Percentiles rank a stretch among this genome's conserved stretches.
phyloP scores from a whole-genome alignment of 2,888 invertebrate genomes.

The Cephus rjabovi region DNA sequence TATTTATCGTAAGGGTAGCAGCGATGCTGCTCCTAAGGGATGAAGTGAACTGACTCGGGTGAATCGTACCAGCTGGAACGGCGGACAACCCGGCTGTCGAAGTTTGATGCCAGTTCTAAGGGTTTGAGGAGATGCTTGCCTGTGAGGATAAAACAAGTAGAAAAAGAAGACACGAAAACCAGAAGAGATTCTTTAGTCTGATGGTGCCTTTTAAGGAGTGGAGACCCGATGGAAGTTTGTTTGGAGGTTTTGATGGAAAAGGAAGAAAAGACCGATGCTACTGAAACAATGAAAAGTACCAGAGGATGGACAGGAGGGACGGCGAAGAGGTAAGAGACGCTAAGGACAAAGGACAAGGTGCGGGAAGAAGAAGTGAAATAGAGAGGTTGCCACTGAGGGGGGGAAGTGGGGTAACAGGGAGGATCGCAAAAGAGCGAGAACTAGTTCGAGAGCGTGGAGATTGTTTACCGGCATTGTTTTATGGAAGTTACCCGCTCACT shows the following conservation, averaged over 20 bases:
- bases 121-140: background rate
- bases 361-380: background rate
- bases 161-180: background rate
- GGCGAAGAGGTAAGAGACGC: slow-evolving; percentile 2
- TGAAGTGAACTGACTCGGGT: background rate
- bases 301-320: slow-evolving; percentile 5
- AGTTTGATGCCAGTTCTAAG: background rate
- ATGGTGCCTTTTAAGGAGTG: background rate
- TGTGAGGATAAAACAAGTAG: background rate
- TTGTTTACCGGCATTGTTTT: slow-evolving; percentile 32
- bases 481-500: slow-evolving; percentile 23
- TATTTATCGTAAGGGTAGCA: background rate
- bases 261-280: background rate
- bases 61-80: background rate
- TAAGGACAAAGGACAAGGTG: background rate
- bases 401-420: slow-evolving; percentile 13
- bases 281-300: slow-evolving; percentile 7
- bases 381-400: background rate
- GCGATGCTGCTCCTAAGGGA: background rate
- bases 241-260: background rate
- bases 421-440: slow-evolving; percentile 28
- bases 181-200: background rate
- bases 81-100: background rate
- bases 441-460: slow-evolving; percentile 28
- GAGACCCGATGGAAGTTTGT: background rate